Conservation (phyloP, 37 sponge, comb jelly and placozoan species). For the Aplysina aerophoba region DNA sequence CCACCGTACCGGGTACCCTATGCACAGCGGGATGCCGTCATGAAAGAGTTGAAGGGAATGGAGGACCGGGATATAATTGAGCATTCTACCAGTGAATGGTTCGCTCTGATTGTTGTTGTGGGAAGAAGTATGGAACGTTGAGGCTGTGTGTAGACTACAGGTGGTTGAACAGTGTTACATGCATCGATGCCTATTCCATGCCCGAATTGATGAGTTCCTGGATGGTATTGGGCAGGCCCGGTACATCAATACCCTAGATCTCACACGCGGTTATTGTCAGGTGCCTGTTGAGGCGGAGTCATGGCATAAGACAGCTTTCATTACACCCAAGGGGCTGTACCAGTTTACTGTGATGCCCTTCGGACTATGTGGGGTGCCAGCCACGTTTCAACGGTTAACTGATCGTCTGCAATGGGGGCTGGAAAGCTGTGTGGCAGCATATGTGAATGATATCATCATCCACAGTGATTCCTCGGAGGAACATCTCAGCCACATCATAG, state of each 20-base stretch:
- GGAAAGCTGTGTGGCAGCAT: slow-evolving; percentile 35
- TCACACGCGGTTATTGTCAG: slow-evolving; percentile 56
- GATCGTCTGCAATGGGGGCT: neutral
- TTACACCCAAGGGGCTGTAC: slow-evolving; percentile 58
- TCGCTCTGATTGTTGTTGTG: slow-evolving; percentile 47
- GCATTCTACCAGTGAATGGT: slow-evolving; percentile 59
- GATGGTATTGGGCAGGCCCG: slow-evolving; percentile 52
- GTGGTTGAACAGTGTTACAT: slow-evolving; percentile 39
- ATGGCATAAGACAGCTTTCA: slow-evolving; percentile 55
- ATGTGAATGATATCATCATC: slow-evolving; percentile 41
- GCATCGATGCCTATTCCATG: slow-evolving; percentile 59
- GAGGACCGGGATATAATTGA: slow-evolving; percentile 34
- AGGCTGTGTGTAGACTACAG: slow-evolving; percentile 64
- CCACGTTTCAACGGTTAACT: neutral
- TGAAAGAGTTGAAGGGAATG: slow-evolving; percentile 53
- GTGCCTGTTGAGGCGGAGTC: slow-evolving; percentile 42
- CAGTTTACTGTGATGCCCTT: slow-evolving; percentile 46
- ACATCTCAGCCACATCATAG: slow-evolving; percentile 30
- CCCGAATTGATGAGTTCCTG: slow-evolving; percentile 63
- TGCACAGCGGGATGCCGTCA: slow-evolving; percentile 23
- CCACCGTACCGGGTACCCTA: slow-evolving; percentile 47
- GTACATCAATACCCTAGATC: slow-evolving; percentile 52
- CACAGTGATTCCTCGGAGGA: slow-evolving; percentile 36
- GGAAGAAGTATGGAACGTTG: slow-evolving; percentile 54
- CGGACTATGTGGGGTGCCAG: neutral